Evolutionary conservation across 1,140 invertebrate genomes (phyloP).

Genomic region (Hyles vespertilio): DNA sequence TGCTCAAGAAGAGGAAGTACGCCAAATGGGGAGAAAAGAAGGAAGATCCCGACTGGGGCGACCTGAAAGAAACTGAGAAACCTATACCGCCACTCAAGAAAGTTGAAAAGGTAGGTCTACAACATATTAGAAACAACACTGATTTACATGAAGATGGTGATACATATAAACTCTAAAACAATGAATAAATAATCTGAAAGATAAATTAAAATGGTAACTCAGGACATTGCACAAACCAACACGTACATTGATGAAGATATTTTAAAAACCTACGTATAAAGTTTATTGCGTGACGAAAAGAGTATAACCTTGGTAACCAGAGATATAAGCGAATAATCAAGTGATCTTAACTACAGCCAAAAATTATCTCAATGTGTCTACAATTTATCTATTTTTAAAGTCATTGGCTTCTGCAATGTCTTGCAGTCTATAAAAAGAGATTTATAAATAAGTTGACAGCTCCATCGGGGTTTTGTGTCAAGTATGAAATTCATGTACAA

Average conservation of each 20-base stretch:
- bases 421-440: constrained; percentile 16
- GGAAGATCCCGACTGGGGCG: constrained; percentile 92
- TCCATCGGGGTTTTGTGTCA: constrained; percentile 35
- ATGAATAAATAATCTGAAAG: neutral
- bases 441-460: constrained; percentile 31
- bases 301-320: no score
- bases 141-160: constrained; percentile 38
- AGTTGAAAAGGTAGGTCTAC: constrained; percentile 89
- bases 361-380: neutral
- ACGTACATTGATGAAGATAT: no score
- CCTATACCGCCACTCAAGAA: constrained; percentile 90
- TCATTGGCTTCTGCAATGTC: constrained; percentile 18
- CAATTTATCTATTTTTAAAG: constrained; percentile 1
- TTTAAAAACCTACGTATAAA: no score
- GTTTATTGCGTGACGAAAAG: no score
- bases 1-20: constrained; percentile 97
- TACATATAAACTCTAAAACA: constrained; percentile 23
- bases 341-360: no score
- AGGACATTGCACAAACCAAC: no score
- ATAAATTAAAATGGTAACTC: no score
- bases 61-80: constrained; percentile 95
- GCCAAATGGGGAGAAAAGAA: constrained; percentile 95
- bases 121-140: neutral
- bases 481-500: constrained; percentile 1
- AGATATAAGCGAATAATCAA: no score